These are phyloP conservation scores for Timandra comae DNA, from an alignment of 2,888 invertebrate species.

Conservation along the genomic window DNA sequence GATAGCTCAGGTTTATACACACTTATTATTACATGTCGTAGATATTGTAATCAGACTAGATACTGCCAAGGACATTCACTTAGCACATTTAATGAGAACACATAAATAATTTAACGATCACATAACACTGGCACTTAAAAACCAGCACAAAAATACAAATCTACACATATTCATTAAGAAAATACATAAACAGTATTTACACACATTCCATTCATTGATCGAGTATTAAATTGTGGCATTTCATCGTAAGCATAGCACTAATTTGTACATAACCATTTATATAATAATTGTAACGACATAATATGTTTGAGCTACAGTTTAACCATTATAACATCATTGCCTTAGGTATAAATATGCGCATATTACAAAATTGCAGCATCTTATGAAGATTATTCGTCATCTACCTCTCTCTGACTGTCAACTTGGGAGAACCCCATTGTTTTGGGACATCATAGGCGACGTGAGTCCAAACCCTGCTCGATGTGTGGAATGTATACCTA, in stretches of 20 bases:
- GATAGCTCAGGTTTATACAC: constrained; percentile 78
- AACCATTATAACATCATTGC: constrained; percentile 67
- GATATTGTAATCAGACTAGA: too few species aligned
- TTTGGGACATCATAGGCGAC: constrained; percentile 62
- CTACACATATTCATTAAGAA: too few species aligned
- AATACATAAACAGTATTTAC: too few species aligned
- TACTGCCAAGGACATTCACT: too few species aligned
- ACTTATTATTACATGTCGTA: background rate
- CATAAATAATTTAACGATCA: too few species aligned
- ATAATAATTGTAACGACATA: background rate
- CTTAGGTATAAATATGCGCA: constrained; percentile 75
- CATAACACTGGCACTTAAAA: too few species aligned
- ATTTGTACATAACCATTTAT: too few species aligned
- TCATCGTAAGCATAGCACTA: too few species aligned
- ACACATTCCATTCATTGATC: too few species aligned
- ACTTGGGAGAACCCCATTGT: constrained; percentile 68
- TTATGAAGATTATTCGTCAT: constrained; percentile 83
- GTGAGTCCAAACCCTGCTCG: constrained; percentile 70
- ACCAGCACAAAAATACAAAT: too few species aligned
- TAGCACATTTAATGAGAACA: too few species aligned
- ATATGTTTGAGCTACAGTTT: constrained; percentile 39
- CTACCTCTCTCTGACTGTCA: constrained; percentile 81
- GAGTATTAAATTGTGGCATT: too few species aligned
- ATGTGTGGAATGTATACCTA: constrained; percentile 69
- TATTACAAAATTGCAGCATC: constrained; percentile 81